Conservation (phyloP, 2,797 vertebrate species). For the Antennarius maculatus region DNA sequence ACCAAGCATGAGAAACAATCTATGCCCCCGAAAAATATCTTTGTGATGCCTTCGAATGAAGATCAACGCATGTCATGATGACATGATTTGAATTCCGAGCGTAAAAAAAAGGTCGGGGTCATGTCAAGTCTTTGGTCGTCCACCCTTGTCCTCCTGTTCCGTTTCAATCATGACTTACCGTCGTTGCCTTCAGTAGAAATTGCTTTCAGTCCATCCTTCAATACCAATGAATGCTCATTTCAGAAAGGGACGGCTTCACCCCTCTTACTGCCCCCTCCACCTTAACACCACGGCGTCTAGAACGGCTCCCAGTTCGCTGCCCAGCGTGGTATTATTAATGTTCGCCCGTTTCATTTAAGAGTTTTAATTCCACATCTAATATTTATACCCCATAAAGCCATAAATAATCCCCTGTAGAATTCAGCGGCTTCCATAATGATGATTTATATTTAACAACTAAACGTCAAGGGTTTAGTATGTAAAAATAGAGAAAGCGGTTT, state of each 20-base stretch:
- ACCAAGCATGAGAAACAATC: background rate
- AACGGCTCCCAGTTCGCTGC: conserved; percentile 4
- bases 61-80: conserved; percentile 16
- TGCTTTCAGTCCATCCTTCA: conserved; percentile 27
- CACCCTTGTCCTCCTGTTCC: conserved; percentile 26
- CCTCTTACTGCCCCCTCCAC: conserved; percentile 2
- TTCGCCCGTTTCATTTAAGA: conserved; percentile 17
- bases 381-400: conserved; percentile 17
- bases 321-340: conserved; percentile 3
- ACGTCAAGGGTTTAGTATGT: no score
- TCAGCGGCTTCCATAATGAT: background rate
- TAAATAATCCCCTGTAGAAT: conserved; percentile 1
- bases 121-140: conserved; percentile 10
- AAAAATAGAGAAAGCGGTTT: no score
- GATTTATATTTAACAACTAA: no score
- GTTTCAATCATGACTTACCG: conserved; percentile 48
- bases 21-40: background rate
- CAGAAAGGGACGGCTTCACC: conserved; percentile 45
- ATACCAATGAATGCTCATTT: conserved; percentile 33
- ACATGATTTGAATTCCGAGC: conserved; percentile 41
- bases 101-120: conserved; percentile 32
- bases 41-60: background rate
- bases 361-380: conserved; percentile 1
- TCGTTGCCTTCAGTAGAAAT: conserved; percentile 42
- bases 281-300: background rate